Evolutionary conservation across 2,113 vertebrate species (phyloP).

Genomic region (Alethe castanea): DNA sequence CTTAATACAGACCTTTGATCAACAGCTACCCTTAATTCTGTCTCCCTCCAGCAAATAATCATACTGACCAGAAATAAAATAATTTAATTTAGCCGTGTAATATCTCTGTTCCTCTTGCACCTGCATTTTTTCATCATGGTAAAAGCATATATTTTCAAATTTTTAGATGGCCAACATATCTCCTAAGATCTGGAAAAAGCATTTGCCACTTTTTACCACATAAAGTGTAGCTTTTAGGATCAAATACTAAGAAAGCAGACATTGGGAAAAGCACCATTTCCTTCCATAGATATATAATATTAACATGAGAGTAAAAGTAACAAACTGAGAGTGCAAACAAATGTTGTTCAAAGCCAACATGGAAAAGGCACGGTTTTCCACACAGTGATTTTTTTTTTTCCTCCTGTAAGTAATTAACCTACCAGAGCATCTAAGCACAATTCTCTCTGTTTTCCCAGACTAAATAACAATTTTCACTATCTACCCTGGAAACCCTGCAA

Average conservation of each 20-base stretch:
- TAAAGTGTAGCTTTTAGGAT: neutral
- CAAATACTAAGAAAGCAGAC: neutral
- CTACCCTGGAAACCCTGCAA: neutral
- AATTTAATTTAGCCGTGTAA: neutral
- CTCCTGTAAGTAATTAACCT: neutral
- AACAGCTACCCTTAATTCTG: neutral
- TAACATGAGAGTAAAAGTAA: neutral
- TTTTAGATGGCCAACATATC: neutral
- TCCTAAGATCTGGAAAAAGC: neutral
- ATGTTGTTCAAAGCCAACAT: neutral
- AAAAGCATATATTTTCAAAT: neutral
- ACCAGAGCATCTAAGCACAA: neutral
- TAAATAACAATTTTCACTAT: neutral
- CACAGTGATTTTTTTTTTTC: fast-evolving
- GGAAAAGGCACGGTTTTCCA: neutral
- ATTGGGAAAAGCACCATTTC: neutral
- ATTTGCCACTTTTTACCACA: neutral
- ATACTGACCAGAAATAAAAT: neutral
- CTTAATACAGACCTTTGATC: neutral
- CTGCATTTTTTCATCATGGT: neutral
- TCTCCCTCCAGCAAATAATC: neutral
- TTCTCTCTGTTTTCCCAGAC: neutral
- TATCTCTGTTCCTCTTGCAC: neutral
- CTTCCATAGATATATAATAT: neutral
- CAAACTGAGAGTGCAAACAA: neutral